phyloP scores from a whole-genome alignment of 1,140 invertebrate species.

The Venturia canescens region DNA sequence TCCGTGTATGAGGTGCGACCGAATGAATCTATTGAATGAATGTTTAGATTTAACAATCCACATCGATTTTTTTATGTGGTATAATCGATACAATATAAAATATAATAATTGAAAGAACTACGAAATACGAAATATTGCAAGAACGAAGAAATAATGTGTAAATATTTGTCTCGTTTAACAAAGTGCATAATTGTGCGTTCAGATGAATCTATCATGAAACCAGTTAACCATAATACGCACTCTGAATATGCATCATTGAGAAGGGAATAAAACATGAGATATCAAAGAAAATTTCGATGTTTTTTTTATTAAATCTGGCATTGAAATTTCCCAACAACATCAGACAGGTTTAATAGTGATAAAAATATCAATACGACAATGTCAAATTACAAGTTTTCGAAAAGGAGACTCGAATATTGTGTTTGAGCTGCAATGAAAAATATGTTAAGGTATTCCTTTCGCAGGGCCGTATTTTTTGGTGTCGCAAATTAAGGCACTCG shows the following conservation, averaged over 20 bases:
- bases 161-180: slow-evolving; percentile 10
- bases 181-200: not conserved
- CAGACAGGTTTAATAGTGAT: too few relatives aligned
- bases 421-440: too few relatives aligned
- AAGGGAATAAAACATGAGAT: slow-evolving; percentile 14
- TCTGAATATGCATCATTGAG: not conserved
- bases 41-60: not conserved
- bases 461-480: too few relatives aligned
- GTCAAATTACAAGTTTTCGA: too few relatives aligned
- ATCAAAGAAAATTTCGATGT: not conserved
- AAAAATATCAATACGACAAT: too few relatives aligned
- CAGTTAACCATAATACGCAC: not conserved
- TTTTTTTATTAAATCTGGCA: too few relatives aligned
- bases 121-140: not conserved
- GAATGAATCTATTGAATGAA: not conserved
- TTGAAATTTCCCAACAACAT: too few relatives aligned
- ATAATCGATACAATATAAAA: not conserved
- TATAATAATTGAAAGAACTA: not conserved
- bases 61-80: not conserved
- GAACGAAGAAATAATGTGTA: not conserved
- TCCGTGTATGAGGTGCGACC: too few relatives aligned
- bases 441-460: too few relatives aligned
- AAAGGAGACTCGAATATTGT: too few relatives aligned
- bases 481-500: too few relatives aligned
- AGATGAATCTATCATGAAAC: slow-evolving; percentile 3